Conservation (phyloP, 2,797 vertebrate genomes). For the Vireo griseus region DNA sequence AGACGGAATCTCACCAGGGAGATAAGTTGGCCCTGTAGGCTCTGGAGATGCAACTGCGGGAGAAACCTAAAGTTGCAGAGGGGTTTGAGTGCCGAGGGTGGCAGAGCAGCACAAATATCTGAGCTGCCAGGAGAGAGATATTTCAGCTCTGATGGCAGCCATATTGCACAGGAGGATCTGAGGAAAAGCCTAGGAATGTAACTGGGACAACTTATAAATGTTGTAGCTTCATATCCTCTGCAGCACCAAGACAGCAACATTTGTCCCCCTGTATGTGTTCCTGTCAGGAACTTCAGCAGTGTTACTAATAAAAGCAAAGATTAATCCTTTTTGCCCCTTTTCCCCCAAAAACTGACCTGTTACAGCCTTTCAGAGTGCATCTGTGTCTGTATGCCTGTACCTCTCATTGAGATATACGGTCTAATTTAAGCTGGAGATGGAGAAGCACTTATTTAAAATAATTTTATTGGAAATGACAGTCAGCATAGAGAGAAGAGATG, state of each 20-base stretch:
- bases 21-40: not conserved
- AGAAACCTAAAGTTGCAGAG: not conserved
- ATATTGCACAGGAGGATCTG: not conserved
- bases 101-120: not conserved
- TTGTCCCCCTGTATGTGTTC: not conserved
- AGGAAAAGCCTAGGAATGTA: not conserved
- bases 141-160: not conserved
- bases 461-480: not conserved
- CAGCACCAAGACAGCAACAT: not conserved
- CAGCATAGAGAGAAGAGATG: not conserved
- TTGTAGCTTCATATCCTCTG: not conserved
- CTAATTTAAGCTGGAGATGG: not conserved
- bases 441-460: not conserved
- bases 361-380: not conserved
- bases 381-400: not conserved
- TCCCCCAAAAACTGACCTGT: not conserved
- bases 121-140: not conserved
- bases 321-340: not conserved
- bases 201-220: accelerated
- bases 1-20: accelerated
- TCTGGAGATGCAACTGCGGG: not conserved
- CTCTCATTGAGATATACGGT: not conserved
- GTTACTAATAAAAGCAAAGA: not conserved
- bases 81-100: not conserved
- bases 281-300: not conserved